Base-by-base conservation (phyloP, 2,888 invertebrate species). In the Amorpha juglandis region DNA sequence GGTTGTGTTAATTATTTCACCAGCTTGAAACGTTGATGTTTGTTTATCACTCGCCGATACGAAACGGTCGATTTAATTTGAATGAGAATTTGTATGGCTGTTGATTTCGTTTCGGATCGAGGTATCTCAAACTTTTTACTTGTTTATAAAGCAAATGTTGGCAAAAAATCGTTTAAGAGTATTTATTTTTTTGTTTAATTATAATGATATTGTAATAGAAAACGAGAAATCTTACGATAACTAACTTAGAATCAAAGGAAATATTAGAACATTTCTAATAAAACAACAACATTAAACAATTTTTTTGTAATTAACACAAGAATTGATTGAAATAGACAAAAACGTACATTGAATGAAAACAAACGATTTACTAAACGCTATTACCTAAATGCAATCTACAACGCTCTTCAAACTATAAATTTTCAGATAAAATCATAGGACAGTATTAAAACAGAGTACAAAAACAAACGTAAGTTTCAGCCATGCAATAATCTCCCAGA, bases 61-160 rank as follows among this genome's bases (percentile, higher is more conserved):
- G 58, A 19, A 58, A 42, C 58, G 58, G 42, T 58, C 58, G 58
- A 58, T 58, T 58, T 58, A 58, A 42, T 58, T 58, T 58, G 42
- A 58, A 58, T 58, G 58, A 42, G 58, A 58, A 42, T 58, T 58
- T 58, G 58, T 19, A 58, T 38, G 42, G 58, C 42, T 58, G 58
- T 38, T 58, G 58, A 42, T 58, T 55, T 58, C 58, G 42, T 58
- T 58, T 38, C 58, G 58, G 58, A 58, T 58, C 42, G 58, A 19
- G 12, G 58, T 58, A 58, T 58, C 42, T 58, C 19, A 58, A 16
- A 38, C 42, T 38, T 58, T 42, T 58, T 58, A 58, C 19, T 9
- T 14, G n/a, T 33, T 53, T n/a, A 53, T 53, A 42, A 42, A 42
- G 58, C 35, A 58, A 42, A 58, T 16, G 42, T 42, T 42, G 19